A percentile compares a stretch with the other conserved stretches of the same genome.
Evolutionary conservation across 2,888 invertebrate species (phyloP).

Genomic region (Papilio gigon): DNA sequence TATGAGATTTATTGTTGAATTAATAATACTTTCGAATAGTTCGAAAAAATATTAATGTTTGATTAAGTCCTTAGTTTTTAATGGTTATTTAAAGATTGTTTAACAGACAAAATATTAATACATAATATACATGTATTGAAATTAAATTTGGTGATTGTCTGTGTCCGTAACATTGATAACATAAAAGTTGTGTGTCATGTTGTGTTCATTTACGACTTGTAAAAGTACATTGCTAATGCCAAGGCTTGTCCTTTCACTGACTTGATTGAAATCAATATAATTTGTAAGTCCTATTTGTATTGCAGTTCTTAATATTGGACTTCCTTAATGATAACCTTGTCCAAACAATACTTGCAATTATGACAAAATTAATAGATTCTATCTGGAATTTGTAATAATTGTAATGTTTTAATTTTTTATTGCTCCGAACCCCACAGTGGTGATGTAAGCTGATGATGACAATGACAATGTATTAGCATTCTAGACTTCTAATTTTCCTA

Average conservation of each 20-base stretch:
- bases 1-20: too few species aligned
- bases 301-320: background rate
- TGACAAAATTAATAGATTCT: background rate
- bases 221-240: constrained; percentile 27
- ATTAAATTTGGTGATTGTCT: background rate
- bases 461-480: too few species aligned
- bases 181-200: constrained; percentile 30
- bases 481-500: too few species aligned
- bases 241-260: constrained; percentile 34
- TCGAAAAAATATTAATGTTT: too few species aligned
- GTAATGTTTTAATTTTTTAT: background rate
- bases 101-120: background rate
- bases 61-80: too few species aligned
- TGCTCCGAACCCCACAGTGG: too few species aligned
- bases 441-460: too few species aligned
- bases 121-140: background rate
- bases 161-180: background rate
- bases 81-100: too few species aligned
- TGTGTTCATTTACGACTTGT: constrained; percentile 15
- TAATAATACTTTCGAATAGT: too few species aligned
- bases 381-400: background rate
- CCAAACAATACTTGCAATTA: background rate
- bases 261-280: constrained; percentile 12
- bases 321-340: background rate
- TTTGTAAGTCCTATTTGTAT: background rate